Conservation (phyloP, 2,888 invertebrate genomes). For the Barypeithes pellucidus region DNA sequence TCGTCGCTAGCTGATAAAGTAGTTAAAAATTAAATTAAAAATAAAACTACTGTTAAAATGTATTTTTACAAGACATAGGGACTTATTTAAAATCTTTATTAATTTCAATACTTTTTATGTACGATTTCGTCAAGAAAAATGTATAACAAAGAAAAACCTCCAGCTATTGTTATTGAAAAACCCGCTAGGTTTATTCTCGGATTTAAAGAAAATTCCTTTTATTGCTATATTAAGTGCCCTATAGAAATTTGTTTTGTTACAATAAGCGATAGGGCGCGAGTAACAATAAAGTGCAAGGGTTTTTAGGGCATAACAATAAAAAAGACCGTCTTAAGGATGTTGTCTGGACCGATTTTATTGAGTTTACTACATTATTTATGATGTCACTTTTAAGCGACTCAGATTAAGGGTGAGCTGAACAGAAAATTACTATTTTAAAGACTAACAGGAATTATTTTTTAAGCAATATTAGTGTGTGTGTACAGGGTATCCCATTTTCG, state of each 20-base stretch:
- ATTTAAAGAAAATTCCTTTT: constrained; percentile 41
- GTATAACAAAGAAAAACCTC: constrained; percentile 32
- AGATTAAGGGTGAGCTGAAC: too few relatives aligned
- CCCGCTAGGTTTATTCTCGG: constrained; percentile 38
- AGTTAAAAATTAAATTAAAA: not conserved
- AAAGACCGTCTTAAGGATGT: not conserved
- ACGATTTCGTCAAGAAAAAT: constrained; percentile 12
- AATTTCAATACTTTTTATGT: not conserved
- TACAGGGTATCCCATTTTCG: too few relatives aligned
- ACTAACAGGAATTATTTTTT: too few relatives aligned
- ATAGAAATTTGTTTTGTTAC: constrained; percentile 36
- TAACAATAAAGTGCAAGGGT: constrained; percentile 12
- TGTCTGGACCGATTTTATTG: not conserved
- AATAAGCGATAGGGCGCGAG: not conserved
- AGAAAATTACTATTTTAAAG: too few relatives aligned
- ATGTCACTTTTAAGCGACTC: too few relatives aligned
- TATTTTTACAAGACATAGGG: too few relatives aligned
- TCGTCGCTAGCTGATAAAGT: too few relatives aligned
- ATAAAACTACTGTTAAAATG: too few relatives aligned
- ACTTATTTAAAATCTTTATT: not conserved
- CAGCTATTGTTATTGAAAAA: constrained; percentile 18
- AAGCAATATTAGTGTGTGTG: too few relatives aligned
- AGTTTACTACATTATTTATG: too few relatives aligned
- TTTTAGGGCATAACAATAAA: not conserved
- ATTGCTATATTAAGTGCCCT: constrained; percentile 43